Base-by-base conservation (phyloP, 2,797 vertebrate genomes). In the Sebastes paucispinis region DNA sequence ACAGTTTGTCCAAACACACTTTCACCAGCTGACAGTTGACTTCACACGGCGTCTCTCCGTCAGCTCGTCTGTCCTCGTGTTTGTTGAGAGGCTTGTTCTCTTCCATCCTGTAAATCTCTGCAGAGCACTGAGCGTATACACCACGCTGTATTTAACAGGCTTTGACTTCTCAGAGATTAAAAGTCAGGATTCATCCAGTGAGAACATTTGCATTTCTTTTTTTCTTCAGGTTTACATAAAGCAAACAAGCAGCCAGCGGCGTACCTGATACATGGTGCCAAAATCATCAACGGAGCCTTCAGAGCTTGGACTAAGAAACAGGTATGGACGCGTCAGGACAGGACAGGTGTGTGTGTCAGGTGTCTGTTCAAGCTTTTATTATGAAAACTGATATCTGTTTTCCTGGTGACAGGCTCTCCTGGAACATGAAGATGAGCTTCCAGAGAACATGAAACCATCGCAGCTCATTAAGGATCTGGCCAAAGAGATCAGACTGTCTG, bases 401-500 rank as follows among this genome's bases (percentile, higher is more conserved):
- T 66, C 13, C 59, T 69, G 60, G 3, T 47, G 16, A 57, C 86
- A 99, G 98, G 98, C 98, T 62, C 96, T 99, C 89, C 92, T 98
- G 75, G 98, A 99, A 83, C 98, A 99, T 60, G 98, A 99, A 92
- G 98, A 98, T 65, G 98, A 99, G 86, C 97, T 99, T 83, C 98
- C 98, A 66, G 98, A 99, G 93, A 97, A 99, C 93, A 98, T 99
- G 96, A 99, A 98, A 91, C 98, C 98, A 88, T 96, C 98, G 8
- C 98, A 99, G 89, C 98, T 99, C 85, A 99, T 99, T 90, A 99
- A 99, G 94, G 98, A 99, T 92, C 97, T 99, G 89, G 98, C 98
- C 96, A 98, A 97, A 97, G 98, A 99, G 96, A 99, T 99, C 94
- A 94, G 98, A 93, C 95, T 98, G 93, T 97, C 97, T 77, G 98